phyloP scores from a whole-genome alignment of 2,113 vertebrate genomes.

The Blennius ocellaris region DNA sequence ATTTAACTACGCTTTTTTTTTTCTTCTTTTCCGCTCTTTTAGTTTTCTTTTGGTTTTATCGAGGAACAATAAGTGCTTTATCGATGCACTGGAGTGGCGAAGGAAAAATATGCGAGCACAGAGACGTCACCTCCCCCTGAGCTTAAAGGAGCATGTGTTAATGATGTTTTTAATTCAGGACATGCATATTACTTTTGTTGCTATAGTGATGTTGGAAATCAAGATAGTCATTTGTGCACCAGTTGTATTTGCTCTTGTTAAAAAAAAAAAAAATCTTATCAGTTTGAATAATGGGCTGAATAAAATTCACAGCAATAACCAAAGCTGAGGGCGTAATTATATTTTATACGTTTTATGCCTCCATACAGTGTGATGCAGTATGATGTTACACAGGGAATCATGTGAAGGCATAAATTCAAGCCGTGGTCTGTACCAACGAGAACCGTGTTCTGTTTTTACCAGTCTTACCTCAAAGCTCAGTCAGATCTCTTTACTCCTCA shows the following conservation, averaged over 20 bases:
- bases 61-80: slow-evolving; percentile 67
- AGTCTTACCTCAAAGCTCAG: slow-evolving; percentile 28
- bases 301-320: slow-evolving; percentile 65
- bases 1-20: slow-evolving; percentile 16
- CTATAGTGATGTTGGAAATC: slow-evolving; percentile 60
- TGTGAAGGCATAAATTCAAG: slow-evolving; percentile 48
- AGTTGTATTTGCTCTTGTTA: slow-evolving; percentile 49
- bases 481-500: not conserved
- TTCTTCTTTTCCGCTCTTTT: slow-evolving; percentile 8
- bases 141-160: slow-evolving; percentile 67
- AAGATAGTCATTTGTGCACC: slow-evolving; percentile 53
- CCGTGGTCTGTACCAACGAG: slow-evolving; percentile 27
- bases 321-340: slow-evolving; percentile 66
- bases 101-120: slow-evolving; percentile 34
- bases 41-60: slow-evolving; percentile 51
- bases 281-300: slow-evolving; percentile 70
- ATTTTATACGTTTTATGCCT: slow-evolving; percentile 64
- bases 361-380: slow-evolving; percentile 52
- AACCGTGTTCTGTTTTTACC: slow-evolving; percentile 15
- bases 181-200: slow-evolving; percentile 63
- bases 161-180: slow-evolving; percentile 75
- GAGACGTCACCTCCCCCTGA: slow-evolving; percentile 52
- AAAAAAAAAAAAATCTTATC: slow-evolving; percentile 56
- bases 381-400: slow-evolving; percentile 54
- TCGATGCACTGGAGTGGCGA: slow-evolving; percentile 48